A percentile compares a stretch with the other conserved stretches of the same genome.
phyloP scores from a whole-genome alignment of 2,797 vertebrate genomes.

The Hypotaenidia okinawae region DNA sequence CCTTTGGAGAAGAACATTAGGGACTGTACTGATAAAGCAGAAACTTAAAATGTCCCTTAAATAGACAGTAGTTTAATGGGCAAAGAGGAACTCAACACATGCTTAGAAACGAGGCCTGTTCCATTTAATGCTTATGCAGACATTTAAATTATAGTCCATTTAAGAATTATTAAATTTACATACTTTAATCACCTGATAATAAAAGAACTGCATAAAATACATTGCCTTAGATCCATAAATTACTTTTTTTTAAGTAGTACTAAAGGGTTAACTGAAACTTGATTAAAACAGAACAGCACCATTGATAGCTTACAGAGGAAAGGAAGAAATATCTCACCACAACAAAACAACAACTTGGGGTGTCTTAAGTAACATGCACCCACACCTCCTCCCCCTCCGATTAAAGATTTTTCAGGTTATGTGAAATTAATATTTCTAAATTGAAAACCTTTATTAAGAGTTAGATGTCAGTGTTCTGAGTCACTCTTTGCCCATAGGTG shows the following conservation, averaged over 20 bases:
- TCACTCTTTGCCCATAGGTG: neutral
- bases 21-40: neutral
- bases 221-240: neutral
- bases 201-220: neutral
- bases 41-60: neutral
- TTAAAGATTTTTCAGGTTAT: neutral
- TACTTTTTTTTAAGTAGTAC: neutral
- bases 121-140: neutral
- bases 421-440: neutral
- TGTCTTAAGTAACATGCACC: neutral
- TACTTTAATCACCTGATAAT: neutral
- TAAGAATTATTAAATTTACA: neutral
- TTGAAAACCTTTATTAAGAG: neutral
- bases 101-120: neutral
- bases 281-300: neutral
- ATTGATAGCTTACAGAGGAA: neutral
- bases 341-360: neutral
- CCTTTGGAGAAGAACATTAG: neutral
- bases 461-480: neutral
- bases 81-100: rapidly evolving
- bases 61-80: neutral
- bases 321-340: neutral
- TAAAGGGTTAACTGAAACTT: neutral
- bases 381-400: neutral
- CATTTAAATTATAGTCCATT: neutral